Conservation (phyloP, 2,113 vertebrate genomes). For the Rafetus swinhoei region DNA sequence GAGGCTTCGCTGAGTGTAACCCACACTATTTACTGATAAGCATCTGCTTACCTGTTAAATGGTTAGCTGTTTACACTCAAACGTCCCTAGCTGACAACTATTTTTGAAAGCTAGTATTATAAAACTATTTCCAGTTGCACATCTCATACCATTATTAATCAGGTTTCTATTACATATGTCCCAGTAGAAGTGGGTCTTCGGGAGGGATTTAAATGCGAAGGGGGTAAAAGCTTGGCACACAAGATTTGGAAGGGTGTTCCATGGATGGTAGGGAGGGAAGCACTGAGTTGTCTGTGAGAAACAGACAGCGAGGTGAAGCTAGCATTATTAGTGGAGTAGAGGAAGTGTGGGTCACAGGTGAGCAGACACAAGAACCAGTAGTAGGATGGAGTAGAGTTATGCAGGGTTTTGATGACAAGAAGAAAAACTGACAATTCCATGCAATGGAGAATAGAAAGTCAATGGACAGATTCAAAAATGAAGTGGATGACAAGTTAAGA, state of each 20-base stretch:
- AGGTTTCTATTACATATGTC: background rate
- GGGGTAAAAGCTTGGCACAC: background rate
- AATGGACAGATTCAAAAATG: background rate
- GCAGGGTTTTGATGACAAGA: background rate
- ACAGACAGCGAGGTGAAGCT: background rate
- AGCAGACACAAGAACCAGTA: background rate
- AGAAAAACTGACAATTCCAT: background rate
- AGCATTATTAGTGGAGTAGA: background rate
- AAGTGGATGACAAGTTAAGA: background rate
- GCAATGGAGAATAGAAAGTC: background rate
- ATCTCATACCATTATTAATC: background rate
- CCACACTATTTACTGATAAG: no score
- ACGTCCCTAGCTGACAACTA: background rate
- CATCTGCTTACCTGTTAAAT: no score
- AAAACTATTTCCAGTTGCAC: background rate
- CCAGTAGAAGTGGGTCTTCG: background rate
- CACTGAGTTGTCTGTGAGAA: background rate
- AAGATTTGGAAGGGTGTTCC: background rate
- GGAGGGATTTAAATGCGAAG: background rate
- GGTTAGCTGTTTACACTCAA: no score
- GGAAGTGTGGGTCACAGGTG: background rate
- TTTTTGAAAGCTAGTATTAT: background rate
- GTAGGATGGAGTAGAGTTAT: background rate
- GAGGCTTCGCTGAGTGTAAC: no score
- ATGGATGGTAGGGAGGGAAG: background rate